Conservation (phyloP, 1,140 invertebrate genomes). For the Zeugodacus cucurbitae region DNA sequence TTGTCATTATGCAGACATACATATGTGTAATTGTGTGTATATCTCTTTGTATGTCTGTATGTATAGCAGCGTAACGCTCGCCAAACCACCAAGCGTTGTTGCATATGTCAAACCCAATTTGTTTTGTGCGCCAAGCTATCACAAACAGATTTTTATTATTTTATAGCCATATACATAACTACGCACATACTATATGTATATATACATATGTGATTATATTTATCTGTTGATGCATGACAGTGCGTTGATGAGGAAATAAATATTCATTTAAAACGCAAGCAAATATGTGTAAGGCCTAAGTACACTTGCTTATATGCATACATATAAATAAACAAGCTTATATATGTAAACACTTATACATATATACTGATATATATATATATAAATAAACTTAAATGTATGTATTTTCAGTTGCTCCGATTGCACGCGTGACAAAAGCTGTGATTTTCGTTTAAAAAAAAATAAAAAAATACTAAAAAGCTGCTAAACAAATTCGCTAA, state of each 20-base stretch:
- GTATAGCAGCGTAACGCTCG: neutral
- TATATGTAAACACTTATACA: too few species aligned
- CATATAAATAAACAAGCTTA: neutral
- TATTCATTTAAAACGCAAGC: neutral
- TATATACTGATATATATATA: neutral
- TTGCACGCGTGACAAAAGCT: neutral
- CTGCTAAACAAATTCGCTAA: neutral
- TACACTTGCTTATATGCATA: neutral
- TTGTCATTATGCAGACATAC: neutral
- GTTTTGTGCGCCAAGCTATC: neutral
- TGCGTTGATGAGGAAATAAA: slow-evolving; percentile 29
- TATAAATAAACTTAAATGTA: neutral
- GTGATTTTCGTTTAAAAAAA: too few species aligned
- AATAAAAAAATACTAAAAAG: too few species aligned
- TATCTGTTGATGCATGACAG: neutral
- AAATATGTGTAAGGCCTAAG: neutral
- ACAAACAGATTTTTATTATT: slow-evolving; percentile 4
- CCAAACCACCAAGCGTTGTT: neutral
- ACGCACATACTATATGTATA: neutral
- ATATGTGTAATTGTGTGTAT: neutral
- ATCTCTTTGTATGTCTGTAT: neutral
- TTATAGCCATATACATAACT: neutral
- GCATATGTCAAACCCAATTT: neutral
- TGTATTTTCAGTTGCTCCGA: neutral
- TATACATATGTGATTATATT: neutral